Conservation (phyloP, 2,888 invertebrate species). For the Tinea pellionella region DNA sequence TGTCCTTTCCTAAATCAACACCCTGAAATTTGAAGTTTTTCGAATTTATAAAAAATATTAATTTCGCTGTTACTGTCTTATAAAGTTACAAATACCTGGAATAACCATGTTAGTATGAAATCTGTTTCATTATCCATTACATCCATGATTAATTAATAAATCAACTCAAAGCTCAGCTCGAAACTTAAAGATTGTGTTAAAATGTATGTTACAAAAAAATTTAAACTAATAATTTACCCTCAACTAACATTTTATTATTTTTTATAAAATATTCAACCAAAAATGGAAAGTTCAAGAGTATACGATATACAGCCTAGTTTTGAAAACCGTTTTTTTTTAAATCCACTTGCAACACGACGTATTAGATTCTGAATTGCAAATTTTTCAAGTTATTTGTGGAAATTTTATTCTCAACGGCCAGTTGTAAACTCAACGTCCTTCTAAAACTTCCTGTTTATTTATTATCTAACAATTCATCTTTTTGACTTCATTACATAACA, state of each 20-base stretch:
- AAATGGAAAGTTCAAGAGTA: no score
- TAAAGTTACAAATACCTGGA: neutral
- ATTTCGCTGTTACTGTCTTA: no score
- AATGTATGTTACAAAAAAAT: no score
- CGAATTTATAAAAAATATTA: neutral
- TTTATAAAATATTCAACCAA: no score
- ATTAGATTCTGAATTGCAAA: conserved; percentile 9
- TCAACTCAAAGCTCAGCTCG: no score
- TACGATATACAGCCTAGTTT: no score
- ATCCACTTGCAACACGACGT: neutral
- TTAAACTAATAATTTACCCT: no score
- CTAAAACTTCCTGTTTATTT: conserved; percentile 4
- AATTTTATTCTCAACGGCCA: neutral
- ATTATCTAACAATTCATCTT: neutral
- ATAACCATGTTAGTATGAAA: neutral
- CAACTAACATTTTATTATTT: no score
- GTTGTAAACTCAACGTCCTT: conserved; percentile 5
- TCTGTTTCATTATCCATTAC: neutral
- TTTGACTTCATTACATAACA: neutral
- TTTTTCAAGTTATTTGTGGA: conserved; percentile 4
- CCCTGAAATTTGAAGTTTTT: neutral
- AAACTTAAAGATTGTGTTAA: no score
- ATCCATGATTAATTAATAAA: neutral
- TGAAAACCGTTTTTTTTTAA: no score
- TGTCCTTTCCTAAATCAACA: neutral